phyloP scores from a whole-genome alignment of 2,797 vertebrate genomes.

The Euthynnus affinis region DNA sequence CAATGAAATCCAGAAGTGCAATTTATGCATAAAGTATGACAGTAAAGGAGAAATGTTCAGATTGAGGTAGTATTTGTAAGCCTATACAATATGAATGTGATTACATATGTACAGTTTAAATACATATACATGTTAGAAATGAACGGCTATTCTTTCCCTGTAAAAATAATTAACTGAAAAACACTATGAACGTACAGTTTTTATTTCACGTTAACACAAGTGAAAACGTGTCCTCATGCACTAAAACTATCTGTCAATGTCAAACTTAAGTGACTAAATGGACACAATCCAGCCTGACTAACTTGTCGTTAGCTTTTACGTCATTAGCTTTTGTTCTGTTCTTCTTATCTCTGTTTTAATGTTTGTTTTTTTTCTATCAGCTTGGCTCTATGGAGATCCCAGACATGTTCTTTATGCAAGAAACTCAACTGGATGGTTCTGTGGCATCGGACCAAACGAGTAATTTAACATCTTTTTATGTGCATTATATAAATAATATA shows the following conservation, averaged over 20 bases:
- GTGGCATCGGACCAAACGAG: constrained; percentile 87
- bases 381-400: constrained; percentile 93
- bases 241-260: neutral
- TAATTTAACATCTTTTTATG: constrained; percentile 66
- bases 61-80: too few species aligned
- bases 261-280: neutral
- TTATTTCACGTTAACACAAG: neutral
- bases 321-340: neutral
- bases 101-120: too few species aligned
- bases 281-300: neutral
- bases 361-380: constrained; percentile 67
- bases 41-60: too few species aligned
- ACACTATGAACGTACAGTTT: neutral
- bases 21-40: too few species aligned
- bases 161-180: neutral
- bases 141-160: too few species aligned
- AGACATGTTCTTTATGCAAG: constrained; percentile 90
- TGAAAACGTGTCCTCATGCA: neutral
- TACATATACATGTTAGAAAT: too few species aligned
- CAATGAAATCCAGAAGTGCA: too few species aligned
- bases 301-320: neutral
- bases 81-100: too few species aligned
- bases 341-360: constrained; percentile 7
- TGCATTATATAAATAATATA: neutral
- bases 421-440: constrained; percentile 92